These are phyloP conservation scores for Leucoraja ocellata DNA, from an alignment of 2,797 vertebrate genomes.

Conservation along the genomic window DNA sequence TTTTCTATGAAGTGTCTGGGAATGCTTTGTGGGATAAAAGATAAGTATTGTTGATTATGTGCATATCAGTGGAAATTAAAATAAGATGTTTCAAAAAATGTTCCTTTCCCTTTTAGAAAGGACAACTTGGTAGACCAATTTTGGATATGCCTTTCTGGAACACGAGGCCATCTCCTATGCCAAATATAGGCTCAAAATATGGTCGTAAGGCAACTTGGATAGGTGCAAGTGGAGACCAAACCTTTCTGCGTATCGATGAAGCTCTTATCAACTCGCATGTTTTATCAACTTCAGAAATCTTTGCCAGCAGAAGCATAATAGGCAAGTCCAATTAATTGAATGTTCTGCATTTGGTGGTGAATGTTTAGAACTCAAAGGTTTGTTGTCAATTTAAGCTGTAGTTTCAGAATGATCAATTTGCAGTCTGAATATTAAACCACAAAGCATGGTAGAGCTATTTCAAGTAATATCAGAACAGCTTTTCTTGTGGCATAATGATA, in stretches of 20 bases:
- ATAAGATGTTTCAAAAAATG: slow-evolving; percentile 36
- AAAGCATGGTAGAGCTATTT: background rate
- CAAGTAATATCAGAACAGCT: background rate
- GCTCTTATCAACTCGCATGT: slow-evolving; percentile 97
- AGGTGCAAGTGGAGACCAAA: slow-evolving; percentile 95
- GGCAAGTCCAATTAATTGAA: slow-evolving; percentile 54
- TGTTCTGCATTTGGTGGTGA: background rate
- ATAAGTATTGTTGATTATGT: background rate
- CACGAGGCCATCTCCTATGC: slow-evolving; percentile 92
- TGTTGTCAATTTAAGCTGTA: background rate
- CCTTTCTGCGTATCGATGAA: slow-evolving; percentile 92
- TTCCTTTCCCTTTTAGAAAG: slow-evolving; percentile 70
- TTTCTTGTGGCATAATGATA: background rate
- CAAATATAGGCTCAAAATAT: slow-evolving; percentile 94
- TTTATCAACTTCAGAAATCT: slow-evolving; percentile 93
- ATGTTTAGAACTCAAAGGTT: background rate
- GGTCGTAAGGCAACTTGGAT: slow-evolving; percentile 98
- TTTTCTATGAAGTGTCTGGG: background rate
- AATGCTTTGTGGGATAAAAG: background rate
- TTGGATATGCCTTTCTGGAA: slow-evolving; percentile 98
- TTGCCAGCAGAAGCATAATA: slow-evolving; percentile 97
- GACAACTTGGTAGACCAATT: slow-evolving; percentile 91
- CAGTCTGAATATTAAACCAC: background rate
- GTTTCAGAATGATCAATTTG: background rate
- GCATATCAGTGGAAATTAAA: slow-evolving; percentile 13